These are phyloP conservation scores for Sitta europaea DNA, from an alignment of 2,113 vertebrate genomes.

Conservation along the genomic window DNA sequence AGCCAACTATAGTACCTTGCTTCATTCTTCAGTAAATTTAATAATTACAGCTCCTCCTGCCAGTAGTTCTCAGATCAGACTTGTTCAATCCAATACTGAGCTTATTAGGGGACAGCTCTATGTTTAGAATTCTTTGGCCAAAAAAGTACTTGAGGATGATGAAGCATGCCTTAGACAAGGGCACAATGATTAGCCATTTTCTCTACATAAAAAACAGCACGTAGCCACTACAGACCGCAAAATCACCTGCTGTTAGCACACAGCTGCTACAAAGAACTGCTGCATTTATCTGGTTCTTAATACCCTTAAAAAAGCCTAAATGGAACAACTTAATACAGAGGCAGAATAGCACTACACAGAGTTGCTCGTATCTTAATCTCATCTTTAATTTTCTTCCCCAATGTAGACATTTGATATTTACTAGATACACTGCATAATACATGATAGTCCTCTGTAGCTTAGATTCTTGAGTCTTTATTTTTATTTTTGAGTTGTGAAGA, in stretches of 20 bases:
- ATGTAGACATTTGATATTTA: conserved; percentile 28
- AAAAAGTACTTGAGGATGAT: conserved; percentile 78
- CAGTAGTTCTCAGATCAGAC: conserved; percentile 78
- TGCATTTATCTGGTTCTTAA: conserved; percentile 75
- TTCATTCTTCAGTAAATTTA: conserved; percentile 79
- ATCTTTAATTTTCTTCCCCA: conserved; percentile 62
- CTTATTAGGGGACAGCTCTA: conserved; percentile 78
- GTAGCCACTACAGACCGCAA: conserved; percentile 69
- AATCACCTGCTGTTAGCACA: conserved; percentile 75
- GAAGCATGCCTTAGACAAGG: conserved; percentile 79
- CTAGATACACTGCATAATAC: neutral
- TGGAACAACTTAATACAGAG: conserved; percentile 67
- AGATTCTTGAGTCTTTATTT: neutral
- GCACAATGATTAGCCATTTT: conserved; percentile 80
- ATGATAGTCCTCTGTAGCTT: neutral
- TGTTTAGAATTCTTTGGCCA: conserved; percentile 78
- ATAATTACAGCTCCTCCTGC: conserved; percentile 80
- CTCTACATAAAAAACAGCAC: conserved; percentile 74
- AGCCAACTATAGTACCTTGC: conserved; percentile 78
- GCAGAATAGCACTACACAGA: conserved; percentile 66
- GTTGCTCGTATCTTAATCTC: conserved; percentile 61
- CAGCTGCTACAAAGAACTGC: conserved; percentile 71
- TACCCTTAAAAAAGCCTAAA: conserved; percentile 71
- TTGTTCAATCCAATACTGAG: conserved; percentile 80
- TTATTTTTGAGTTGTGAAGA: neutral